These are phyloP conservation scores for Sesamia inferens DNA, from an alignment of 2,888 invertebrate species.

Conservation along the genomic window DNA sequence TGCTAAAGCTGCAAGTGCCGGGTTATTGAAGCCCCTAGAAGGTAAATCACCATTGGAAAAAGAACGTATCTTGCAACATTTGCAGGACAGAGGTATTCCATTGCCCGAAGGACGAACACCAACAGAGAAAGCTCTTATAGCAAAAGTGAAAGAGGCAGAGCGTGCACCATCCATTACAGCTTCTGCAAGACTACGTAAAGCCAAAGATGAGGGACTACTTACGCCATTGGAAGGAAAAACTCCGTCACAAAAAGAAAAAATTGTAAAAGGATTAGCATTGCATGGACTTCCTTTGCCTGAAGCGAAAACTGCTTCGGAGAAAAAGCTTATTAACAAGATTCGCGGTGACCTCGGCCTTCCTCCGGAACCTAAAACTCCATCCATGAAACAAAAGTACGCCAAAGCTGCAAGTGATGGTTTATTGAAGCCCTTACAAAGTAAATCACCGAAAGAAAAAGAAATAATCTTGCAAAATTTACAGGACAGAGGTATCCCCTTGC, in stretches of 20 bases:
- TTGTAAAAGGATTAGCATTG: neutral
- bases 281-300: neutral
- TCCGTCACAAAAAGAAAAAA: neutral
- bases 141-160: rapidly evolving
- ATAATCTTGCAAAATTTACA: conserved; percentile 18
- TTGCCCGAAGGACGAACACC: neutral
- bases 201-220: neutral
- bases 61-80: neutral
- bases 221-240: neutral
- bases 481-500: conserved; percentile 15
- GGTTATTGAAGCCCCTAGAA: neutral
- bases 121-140: neutral
- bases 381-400: conserved; percentile 4
- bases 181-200: neutral
- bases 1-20: neutral
- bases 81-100: neutral
- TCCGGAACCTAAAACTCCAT: conserved; percentile 24
- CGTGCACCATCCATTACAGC: rapidly evolving
- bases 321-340: conserved; percentile 16
- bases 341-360: conserved; percentile 39
- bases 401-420: conserved; percentile 22
- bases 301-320: neutral
- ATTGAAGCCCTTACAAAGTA: conserved; percentile 23
- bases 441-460: conserved; percentile 27
- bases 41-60: neutral